phyloP scores from a whole-genome alignment of 1,140 invertebrate genomes.

The Drosophila rhopaloa region DNA sequence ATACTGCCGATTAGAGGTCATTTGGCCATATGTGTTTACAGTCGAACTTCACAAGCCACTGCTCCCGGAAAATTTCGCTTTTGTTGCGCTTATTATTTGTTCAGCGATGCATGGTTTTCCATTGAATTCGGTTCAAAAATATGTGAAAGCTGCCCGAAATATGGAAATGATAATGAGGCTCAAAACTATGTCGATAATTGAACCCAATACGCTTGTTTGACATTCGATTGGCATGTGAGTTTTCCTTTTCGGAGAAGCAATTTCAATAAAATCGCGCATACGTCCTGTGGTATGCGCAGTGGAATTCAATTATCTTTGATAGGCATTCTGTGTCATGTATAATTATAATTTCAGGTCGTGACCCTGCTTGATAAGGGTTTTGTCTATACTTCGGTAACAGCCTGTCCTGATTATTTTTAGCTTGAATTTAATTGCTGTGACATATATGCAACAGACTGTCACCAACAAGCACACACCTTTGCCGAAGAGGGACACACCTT shows the following conservation, averaged over 20 bases:
- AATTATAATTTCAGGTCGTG: constrained; percentile 33
- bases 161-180: constrained; percentile 28
- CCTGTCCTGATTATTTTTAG: constrained; percentile 33
- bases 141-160: constrained; percentile 33
- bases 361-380: constrained; percentile 22
- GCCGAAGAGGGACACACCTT: constrained; percentile 28
- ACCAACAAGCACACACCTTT: neutral
- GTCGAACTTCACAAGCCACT: constrained; percentile 2
- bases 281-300: constrained; percentile 41
- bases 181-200: constrained; percentile 27
- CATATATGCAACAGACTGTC: constrained; percentile 58
- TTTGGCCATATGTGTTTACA: constrained; percentile 27
- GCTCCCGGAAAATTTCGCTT: neutral
- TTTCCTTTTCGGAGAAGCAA: neutral
- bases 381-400: neutral
- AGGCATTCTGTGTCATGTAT: constrained; percentile 14
- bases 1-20: constrained; percentile 66
- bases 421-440: constrained; percentile 41
- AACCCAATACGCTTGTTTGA: constrained; percentile 22
- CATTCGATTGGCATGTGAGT: constrained; percentile 37
- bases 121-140: constrained; percentile 16
- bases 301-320: constrained; percentile 42
- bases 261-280: constrained; percentile 55
- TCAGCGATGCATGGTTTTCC: constrained; percentile 25
- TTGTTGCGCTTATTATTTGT: constrained; percentile 7